A percentile compares a stretch with the other conserved stretches of the same genome.
Conservation (phyloP, 1,140 invertebrate species). For the Drosophila lacteicornis region DNA sequence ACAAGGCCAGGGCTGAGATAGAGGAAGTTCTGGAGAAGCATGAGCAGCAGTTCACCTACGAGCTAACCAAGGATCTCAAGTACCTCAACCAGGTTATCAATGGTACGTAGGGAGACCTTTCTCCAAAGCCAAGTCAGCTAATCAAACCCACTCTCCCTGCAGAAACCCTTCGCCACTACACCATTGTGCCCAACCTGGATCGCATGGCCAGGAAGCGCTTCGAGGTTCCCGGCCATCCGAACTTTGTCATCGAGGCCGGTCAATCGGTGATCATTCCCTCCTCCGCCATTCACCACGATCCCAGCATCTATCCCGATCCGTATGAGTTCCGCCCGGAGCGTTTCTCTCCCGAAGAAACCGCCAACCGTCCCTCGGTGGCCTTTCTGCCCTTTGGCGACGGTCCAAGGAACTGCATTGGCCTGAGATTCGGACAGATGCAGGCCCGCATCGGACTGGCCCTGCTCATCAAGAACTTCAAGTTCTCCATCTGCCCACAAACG, state of each 20-base stretch:
- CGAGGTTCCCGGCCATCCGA: constrained; percentile 86
- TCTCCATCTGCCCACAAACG: constrained; percentile 66
- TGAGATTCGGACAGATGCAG: constrained; percentile 85
- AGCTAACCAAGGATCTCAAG: constrained; percentile 85
- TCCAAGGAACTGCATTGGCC: constrained; percentile 86
- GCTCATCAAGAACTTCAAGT: constrained; percentile 80
- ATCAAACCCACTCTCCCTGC: too few species aligned
- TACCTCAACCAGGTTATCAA: constrained; percentile 86
- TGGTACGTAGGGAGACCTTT: constrained; percentile 3
- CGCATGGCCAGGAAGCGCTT: constrained; percentile 87
- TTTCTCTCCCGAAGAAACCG: constrained; percentile 85
- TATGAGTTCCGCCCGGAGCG: constrained; percentile 87
- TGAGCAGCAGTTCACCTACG: constrained; percentile 86
- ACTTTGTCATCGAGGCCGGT: constrained; percentile 87
- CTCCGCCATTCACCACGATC: constrained; percentile 87
- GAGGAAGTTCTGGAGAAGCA: constrained; percentile 83
- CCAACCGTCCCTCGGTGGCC: constrained; percentile 79
- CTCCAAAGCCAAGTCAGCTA: rapidly evolving
- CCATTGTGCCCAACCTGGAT: constrained; percentile 87
- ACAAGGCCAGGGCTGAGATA: constrained; percentile 87
- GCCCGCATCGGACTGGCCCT: constrained; percentile 81
- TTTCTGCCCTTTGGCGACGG: constrained; percentile 89
- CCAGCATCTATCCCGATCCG: constrained; percentile 86
- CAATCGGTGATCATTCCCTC: constrained; percentile 87
- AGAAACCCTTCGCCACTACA: constrained; percentile 89